Conservation (phyloP, 1,140 invertebrate species). For the Drosophila lini region DNA sequence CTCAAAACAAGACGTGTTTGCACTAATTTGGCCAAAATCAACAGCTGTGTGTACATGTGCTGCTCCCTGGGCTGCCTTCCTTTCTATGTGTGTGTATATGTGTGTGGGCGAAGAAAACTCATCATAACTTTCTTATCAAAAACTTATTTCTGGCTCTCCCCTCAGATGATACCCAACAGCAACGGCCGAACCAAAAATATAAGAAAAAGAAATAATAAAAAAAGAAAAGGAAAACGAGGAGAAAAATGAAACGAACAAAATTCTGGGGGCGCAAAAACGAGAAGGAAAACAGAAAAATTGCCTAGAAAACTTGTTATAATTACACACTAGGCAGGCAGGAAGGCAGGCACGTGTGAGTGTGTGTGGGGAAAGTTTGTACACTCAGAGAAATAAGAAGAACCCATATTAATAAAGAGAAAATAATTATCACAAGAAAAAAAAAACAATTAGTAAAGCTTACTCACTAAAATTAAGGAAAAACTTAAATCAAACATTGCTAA, state of each 20-base stretch:
- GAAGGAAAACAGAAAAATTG: slow-evolving; percentile 59
- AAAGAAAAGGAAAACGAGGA: not conserved
- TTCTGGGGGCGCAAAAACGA: slow-evolving; percentile 15
- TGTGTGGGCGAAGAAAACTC: slow-evolving; percentile 69
- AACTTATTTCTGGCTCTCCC: slow-evolving; percentile 63
- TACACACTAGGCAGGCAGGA: slow-evolving; percentile 51
- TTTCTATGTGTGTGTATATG: not conserved
- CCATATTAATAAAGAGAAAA: not conserved
- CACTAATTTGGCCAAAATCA: slow-evolving; percentile 83
- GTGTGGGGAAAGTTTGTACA: slow-evolving; percentile 10
- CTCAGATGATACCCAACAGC: slow-evolving; percentile 53
- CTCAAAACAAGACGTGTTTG: slow-evolving; percentile 80
- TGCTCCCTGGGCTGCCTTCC: not conserved
- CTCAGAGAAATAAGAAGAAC: not conserved
- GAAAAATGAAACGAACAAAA: slow-evolving; percentile 17
- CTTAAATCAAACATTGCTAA: not conserved
- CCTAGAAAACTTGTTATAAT: slow-evolving; percentile 80
- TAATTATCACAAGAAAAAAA: not conserved
- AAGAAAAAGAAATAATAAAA: slow-evolving; percentile 6
- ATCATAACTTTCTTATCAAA: slow-evolving; percentile 83
- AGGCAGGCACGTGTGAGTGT: slow-evolving; percentile 23
- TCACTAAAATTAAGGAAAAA: not conserved
- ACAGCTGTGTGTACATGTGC: slow-evolving; percentile 75
- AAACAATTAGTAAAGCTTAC: no score
- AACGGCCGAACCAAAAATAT: slow-evolving; percentile 7